Evolutionary conservation across 2,797 vertebrate genomes (phyloP), one percentile per base, ranked within the genome.

Genomic region (Mastacembelus armatus): DNA sequence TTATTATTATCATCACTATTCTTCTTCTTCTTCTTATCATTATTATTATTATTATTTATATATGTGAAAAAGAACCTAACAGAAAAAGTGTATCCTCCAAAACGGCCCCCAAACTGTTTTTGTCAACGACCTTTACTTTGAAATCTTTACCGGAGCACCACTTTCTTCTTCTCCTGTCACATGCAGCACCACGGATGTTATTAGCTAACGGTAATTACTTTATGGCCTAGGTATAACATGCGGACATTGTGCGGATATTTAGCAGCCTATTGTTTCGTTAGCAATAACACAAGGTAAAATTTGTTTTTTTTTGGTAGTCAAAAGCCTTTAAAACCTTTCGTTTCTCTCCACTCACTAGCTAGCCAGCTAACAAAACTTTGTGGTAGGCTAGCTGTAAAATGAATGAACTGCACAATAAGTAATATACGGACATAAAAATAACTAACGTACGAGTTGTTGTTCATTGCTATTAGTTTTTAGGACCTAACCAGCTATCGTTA

Each of bases 261-360:
- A 14, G 40, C n/a, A 55, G 7, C 14, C 2, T 6, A 9, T 0
- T 3, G 19, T 38, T 66, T 67, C 8, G 43, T 57, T 10, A 45
- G 11, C 44, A 16, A 44, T 42, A 19, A 48, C 19, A 43, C 29
- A 60, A 74, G 87, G 88, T 91, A 81, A 70, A 77, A 10, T 10
- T 10, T 33, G 2, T n/a, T 43, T 1, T 42, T 45, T 67, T 7
- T 6, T 24, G 4, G 4, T 5, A 16, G 6, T 19, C 9, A 9
- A 21, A 4, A 19, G 18, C 7, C 1, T n/a, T 50, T 62, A 1
- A 55, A 52, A 15, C 18, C 30, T 21, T 1, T 39, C 21, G 15
- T 24, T 24, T 21, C 21, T 9, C n/a, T 19, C 5, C 5, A 6
- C 10, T 16, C 7, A 50, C 45, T 51, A 55, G 60, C 51, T 32